Evolutionary conservation across 2,797 vertebrate species (phyloP).

Genomic region (Epinephelus malabaricus): DNA sequence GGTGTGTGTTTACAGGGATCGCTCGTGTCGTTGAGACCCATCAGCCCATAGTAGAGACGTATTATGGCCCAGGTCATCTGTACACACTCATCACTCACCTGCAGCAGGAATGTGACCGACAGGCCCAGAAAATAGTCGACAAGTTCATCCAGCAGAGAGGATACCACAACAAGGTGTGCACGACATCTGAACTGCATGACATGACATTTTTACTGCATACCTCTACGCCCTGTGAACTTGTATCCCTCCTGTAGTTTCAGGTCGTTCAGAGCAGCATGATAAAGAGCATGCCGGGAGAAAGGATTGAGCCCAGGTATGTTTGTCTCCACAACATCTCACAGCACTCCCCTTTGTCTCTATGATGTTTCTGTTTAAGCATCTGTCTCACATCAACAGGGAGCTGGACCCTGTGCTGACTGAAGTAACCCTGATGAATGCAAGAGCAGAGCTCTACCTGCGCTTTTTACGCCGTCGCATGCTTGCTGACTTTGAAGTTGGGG

Average conservation of each 20-base stretch:
- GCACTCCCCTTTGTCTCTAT: neutral
- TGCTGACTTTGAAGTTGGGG: constrained; percentile 96
- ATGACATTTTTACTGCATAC: too few relatives aligned
- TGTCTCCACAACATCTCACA: neutral
- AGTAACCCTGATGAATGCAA: constrained; percentile 96
- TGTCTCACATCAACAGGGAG: constrained; percentile 85
- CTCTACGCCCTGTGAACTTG: neutral
- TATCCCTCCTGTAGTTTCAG: constrained; percentile 90
- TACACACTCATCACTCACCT: constrained; percentile 95
- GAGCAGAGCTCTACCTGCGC: constrained; percentile 95
- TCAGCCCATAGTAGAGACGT: constrained; percentile 98
- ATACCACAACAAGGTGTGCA: constrained; percentile 92
- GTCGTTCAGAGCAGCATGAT: constrained; percentile 96
- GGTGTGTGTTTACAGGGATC: constrained; percentile 87
- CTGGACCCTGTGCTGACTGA: constrained; percentile 95
- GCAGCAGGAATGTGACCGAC: constrained; percentile 95
- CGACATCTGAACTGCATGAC: neutral
- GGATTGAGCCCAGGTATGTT: constrained; percentile 93
- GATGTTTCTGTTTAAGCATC: neutral
- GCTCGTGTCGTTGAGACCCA: constrained; percentile 97
- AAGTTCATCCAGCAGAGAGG: constrained; percentile 95
- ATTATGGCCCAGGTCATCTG: constrained; percentile 95
- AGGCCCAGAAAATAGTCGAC: constrained; percentile 96
- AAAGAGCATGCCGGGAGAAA: constrained; percentile 90
- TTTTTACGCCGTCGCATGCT: constrained; percentile 93